Evolutionary conservation across 2,113 vertebrate genomes (phyloP).

Genomic region (Periophthalmus modestus): DNA sequence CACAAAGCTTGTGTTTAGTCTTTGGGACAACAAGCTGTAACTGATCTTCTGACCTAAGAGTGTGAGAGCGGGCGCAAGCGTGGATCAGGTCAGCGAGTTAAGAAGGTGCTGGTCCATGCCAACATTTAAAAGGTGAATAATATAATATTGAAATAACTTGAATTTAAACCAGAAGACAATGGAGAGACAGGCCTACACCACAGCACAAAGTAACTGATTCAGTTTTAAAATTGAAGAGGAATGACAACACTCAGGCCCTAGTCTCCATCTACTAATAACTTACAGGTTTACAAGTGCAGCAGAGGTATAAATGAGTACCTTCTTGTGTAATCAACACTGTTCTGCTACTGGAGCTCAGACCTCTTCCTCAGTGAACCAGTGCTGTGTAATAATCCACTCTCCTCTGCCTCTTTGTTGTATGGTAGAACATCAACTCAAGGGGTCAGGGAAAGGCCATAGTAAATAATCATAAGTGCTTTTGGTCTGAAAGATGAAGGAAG

Average conservation of each 20-base stretch:
- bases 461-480: slow-evolving; percentile 36
- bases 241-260: too few relatives aligned
- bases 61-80: neutral
- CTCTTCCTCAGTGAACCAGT: too few relatives aligned
- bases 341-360: too few relatives aligned
- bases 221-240: too few relatives aligned
- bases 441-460: slow-evolving; percentile 29
- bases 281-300: too few relatives aligned
- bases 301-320: too few relatives aligned
- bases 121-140: neutral
- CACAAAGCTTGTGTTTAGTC: neutral
- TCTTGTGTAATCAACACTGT: too few relatives aligned
- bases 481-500: slow-evolving; percentile 28
- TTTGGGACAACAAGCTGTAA: neutral
- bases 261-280: too few relatives aligned
- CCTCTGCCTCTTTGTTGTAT: neutral
- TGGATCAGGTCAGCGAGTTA: neutral
- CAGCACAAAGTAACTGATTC: too few relatives aligned
- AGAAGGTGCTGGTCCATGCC: neutral
- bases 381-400: neutral
- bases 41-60: neutral
- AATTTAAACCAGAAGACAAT: neutral
- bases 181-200: too few relatives aligned
- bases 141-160: too few relatives aligned
- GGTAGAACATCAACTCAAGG: slow-evolving; percentile 41